Evolutionary conservation across 2,797 vertebrate species (phyloP), one percentile per base, ranked within the genome.

Genomic region (Otus scops): DNA sequence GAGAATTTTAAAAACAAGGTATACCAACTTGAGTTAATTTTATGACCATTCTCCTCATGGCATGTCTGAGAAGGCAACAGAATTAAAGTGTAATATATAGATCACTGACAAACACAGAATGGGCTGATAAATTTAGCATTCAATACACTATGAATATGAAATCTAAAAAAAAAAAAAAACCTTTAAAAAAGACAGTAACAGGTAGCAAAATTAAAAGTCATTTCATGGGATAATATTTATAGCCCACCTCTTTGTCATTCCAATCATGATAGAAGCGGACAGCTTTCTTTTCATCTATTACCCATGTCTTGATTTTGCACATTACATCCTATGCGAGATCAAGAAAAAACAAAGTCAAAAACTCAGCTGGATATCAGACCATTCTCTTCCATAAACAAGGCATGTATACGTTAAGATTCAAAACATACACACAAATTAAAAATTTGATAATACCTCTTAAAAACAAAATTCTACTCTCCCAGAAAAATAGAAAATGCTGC

Each of bases 261-360:
- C 99, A 99, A 85, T 99, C 99, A 81, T 97, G 99, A 98, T 98
- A 99, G 98, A 98, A 99, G 93, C 98, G 98, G 94, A 99, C 98
- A 96, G 98, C 98, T 98, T 99, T 99, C 98, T 99, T 99, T 98
- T 99, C 98, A 98, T 99, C 99, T 98, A 98, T 97, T 96, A 99
- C 98, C 99, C 99, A 99, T 98, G 98, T 99, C 98, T 99, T 99
- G 98, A 99, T 99, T 99, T 99, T 99, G 98, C 99, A 99, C 98
- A 99, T 99, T 98, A 99, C 98, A 60, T 99, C 99, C 99, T 99
- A 98, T 69, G 96, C 96, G 98, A 97, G 97, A 99, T 98, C 98
- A 98, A 98, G 98, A 98, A 98, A 98, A 98, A 98, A 98, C 98
- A 98, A 98, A 98, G 97, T 98, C 98, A 99, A 98, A 98, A 97